A percentile compares a stretch with the other conserved stretches of the same genome.
These are phyloP conservation scores for Mastomys coucha DNA, from an alignment of 2,113 vertebrate species.

Conservation along the genomic window DNA sequence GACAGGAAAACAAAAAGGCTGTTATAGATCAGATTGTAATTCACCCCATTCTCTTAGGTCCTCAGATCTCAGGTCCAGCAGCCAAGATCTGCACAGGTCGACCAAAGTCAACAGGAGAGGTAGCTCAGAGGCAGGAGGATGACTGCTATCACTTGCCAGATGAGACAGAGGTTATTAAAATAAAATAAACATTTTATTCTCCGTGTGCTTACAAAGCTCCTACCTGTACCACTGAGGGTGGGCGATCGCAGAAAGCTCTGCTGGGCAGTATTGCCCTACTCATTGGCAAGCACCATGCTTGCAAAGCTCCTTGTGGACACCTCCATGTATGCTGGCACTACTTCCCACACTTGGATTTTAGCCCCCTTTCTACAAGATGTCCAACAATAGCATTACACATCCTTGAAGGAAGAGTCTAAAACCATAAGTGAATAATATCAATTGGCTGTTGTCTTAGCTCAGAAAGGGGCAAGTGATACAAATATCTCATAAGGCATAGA, in stretches of 20 bases:
- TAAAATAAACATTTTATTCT: neutral
- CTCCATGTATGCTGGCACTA: neutral
- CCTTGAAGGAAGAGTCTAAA: neutral
- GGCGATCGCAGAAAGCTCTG: neutral
- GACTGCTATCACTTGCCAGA: neutral
- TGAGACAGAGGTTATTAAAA: neutral
- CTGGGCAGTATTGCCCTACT: neutral
- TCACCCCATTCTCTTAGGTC: neutral
- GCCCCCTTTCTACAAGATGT: neutral
- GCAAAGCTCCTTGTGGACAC: neutral
- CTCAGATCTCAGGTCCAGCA: neutral
- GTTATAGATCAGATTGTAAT: neutral
- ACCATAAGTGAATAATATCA: neutral
- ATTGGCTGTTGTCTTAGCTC: neutral
- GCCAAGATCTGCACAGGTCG: neutral
- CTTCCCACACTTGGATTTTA: neutral
- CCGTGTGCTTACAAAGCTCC: neutral
- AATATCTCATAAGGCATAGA: neutral
- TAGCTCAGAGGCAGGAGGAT: neutral
- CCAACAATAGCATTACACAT: neutral
- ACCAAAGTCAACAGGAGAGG: neutral
- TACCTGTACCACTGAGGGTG: fast-evolving
- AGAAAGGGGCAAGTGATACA: neutral
- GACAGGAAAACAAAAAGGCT: neutral
- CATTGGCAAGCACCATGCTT: neutral